Evolutionary conservation across 2,888 invertebrate species (phyloP).

Genomic region (Psococerastis gibbosa): DNA sequence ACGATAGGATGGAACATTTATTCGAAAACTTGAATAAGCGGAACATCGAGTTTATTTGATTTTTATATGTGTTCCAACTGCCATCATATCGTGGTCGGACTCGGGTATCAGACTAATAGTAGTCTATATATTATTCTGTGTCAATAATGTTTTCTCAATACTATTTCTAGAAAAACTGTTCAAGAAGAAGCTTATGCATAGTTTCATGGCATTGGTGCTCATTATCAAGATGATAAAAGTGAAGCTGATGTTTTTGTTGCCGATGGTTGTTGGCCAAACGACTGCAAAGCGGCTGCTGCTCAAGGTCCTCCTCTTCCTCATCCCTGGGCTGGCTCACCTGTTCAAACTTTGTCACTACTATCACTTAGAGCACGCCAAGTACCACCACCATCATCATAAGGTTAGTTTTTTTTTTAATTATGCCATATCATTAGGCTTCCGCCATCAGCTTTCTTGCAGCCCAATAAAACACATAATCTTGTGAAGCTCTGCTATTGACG

Average conservation of each 20-base stretch:
- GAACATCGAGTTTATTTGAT: too few relatives aligned
- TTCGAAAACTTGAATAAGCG: too few relatives aligned
- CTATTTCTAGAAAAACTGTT: constrained; percentile 51
- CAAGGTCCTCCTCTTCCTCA: constrained; percentile 59
- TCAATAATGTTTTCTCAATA: too few relatives aligned
- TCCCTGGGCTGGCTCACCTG: constrained; percentile 62
- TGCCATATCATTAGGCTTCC: too few relatives aligned
- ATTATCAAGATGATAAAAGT: constrained; percentile 62
- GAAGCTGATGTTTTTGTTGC: constrained; percentile 61
- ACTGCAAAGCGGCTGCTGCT: constrained; percentile 69
- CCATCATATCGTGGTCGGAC: too few relatives aligned
- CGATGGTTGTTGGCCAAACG: constrained; percentile 56
- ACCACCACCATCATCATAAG: constrained; percentile 61
- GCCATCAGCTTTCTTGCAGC: too few relatives aligned
- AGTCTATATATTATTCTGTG: too few relatives aligned
- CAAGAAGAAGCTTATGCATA: constrained; percentile 50
- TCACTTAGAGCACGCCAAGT: constrained; percentile 53
- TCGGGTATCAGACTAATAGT: too few relatives aligned
- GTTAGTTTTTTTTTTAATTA: constrained; percentile 17
- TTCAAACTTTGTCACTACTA: constrained; percentile 74
- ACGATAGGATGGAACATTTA: too few relatives aligned
- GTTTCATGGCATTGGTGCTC: constrained; percentile 53
- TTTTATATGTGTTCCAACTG: too few relatives aligned
- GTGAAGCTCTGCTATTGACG: too few relatives aligned
- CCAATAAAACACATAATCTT: too few relatives aligned